A percentile compares a stretch with the other conserved stretches of the same genome.
Conservation (phyloP, 2,888 invertebrate species). For the Andrena trimmerana region DNA sequence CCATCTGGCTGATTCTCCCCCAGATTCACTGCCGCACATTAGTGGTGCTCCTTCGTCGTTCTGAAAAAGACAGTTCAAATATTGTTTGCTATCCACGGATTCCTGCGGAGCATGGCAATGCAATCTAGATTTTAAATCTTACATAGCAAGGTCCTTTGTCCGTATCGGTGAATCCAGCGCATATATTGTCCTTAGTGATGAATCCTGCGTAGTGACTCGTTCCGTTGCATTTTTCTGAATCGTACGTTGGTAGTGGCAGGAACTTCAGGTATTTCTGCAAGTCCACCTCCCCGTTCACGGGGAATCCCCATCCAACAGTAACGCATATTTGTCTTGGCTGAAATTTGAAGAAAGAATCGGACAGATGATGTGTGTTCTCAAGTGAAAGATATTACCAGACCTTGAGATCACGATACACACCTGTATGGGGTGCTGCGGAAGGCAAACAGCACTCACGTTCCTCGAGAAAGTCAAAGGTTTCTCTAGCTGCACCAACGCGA, state of each 20-base stretch:
- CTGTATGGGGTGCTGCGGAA: slow-evolving; percentile 84
- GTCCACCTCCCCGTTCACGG: slow-evolving; percentile 80
- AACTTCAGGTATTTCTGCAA: slow-evolving; percentile 86
- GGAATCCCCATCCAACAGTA: slow-evolving; percentile 88
- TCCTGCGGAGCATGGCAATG: not conserved
- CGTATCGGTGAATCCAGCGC: slow-evolving; percentile 87
- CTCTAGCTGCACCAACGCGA: slow-evolving; percentile 86
- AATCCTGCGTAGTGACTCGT: slow-evolving; percentile 88
- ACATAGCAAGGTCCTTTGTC: slow-evolving; percentile 88
- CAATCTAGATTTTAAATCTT: slow-evolving; percentile 76
- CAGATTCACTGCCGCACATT: slow-evolving; percentile 87
- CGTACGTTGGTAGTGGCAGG: slow-evolving; percentile 86
- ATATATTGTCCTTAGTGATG: slow-evolving; percentile 87
- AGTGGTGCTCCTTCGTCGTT: slow-evolving; percentile 89
- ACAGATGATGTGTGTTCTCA: not conserved
- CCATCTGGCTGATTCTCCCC: slow-evolving; percentile 86
- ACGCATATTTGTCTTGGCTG: slow-evolving; percentile 86
- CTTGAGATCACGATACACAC: slow-evolving; percentile 61
- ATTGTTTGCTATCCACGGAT: not conserved
- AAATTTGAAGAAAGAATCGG: slow-evolving; percentile 37
- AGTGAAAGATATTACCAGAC: not conserved
- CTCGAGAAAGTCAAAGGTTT: slow-evolving; percentile 86
- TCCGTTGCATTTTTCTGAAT: slow-evolving; percentile 87
- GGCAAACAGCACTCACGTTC: slow-evolving; percentile 87
- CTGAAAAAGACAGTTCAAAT: slow-evolving; percentile 80